Base-by-base conservation (phyloP, 2,113 vertebrate genomes). In the Hippopotamus amphibius region DNA sequence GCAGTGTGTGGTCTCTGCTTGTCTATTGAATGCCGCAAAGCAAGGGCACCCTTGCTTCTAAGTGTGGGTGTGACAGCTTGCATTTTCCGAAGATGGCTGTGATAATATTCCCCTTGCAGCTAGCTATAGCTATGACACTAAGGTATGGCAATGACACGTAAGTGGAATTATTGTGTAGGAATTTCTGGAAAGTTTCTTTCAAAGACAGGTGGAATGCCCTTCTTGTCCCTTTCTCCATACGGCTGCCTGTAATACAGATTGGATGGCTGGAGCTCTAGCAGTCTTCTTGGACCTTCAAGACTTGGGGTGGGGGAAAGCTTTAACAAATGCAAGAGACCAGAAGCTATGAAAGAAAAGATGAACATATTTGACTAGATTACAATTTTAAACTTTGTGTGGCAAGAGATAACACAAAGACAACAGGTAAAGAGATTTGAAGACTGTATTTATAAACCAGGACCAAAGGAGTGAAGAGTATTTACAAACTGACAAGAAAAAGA, bases 131-230 rank as follows among this genome's bases (percentile, higher is more conserved):
- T 77, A 2, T n/a, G 26, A 41, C 83, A 50, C 59, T 37, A 59
- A 87, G 28, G 72, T 76, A 57, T 30, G 71, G 41, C 63, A 66
- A 43, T 30, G 82, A 22, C 48, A 3, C 22, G 46, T 33, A n/a
- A 55, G n/a, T 88, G 41, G n/a, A 72, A 94, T 80, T 71, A 11
- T 16, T 28, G 21, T 57, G 55, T 68, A 76, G 87, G 74, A 83
- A 33, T 76, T 74, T 97, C 87, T 93, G 59, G 87, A 68, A 95
- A 88, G 63, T 37, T 59, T 65, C 46, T 48, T 88, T 96, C 15
- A 85, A 55, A 68, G 16, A 63, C 37, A 66, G 10, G 10, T 41
- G 7, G 24, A 43, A 26, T 84, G 50, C 19, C 72, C 37, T 41
- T 95, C 65, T 77, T 50, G 21, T 76, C 11, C 16, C 10, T 50